Evolutionary conservation across 1,140 invertebrate genomes (phyloP).

Genomic region (Aphelinus certus): DNA sequence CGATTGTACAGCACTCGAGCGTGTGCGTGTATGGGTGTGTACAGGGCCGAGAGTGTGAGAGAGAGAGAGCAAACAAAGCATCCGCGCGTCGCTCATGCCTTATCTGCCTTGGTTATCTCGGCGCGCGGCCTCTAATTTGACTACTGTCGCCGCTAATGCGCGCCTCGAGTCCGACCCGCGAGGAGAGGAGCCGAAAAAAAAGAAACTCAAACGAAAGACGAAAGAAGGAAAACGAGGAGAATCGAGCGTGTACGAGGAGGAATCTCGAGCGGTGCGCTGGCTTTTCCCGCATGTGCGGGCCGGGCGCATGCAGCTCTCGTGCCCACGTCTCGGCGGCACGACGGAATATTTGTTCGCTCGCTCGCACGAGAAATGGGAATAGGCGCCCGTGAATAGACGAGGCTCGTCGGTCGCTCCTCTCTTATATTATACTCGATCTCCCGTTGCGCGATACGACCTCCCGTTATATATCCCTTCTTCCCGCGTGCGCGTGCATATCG

Average conservation of each 20-base stretch:
- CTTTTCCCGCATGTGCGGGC: not conserved
- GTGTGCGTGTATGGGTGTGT: too few species aligned
- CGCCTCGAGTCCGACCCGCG: not conserved
- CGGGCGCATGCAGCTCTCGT: too few species aligned
- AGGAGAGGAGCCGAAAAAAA: too few species aligned
- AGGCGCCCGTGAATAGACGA: not conserved
- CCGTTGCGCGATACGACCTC: constrained; percentile 10
- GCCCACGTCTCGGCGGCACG: too few species aligned
- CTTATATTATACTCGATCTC: constrained; percentile 5
- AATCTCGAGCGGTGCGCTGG: not conserved
- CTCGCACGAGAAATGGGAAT: constrained; percentile 11
- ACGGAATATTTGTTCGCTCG: not conserved
- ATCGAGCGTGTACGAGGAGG: not conserved
- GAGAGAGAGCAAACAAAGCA: constrained; percentile 2
- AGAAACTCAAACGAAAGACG: too few species aligned
- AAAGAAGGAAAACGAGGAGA: not conserved
- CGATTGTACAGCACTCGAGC: too few species aligned
- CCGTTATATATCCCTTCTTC: not conserved
- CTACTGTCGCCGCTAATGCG: constrained; percentile 5
- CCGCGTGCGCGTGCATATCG: too few species aligned
- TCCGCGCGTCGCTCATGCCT: not conserved
- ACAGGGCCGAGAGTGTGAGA: too few species aligned
- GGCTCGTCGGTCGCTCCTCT: not conserved
- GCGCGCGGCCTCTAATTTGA: constrained; percentile 8
- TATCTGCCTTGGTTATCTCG: constrained; percentile 2